Base-by-base conservation (phyloP, 2,888 invertebrate species). In the Hemaris fuciformis region DNA sequence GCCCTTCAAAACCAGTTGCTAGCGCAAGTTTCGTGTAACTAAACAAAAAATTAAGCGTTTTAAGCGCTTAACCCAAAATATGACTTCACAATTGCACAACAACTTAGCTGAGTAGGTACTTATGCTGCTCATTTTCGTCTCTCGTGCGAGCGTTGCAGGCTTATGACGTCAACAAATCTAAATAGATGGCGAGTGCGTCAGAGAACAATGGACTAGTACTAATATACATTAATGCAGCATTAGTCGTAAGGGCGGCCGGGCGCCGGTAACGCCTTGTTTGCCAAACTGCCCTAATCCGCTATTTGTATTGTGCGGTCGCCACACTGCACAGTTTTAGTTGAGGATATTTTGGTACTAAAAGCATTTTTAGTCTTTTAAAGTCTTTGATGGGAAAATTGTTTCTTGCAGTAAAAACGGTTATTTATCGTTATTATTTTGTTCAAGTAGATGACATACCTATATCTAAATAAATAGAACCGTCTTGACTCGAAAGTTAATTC, bases 221-320 rank as follows among this genome's bases (percentile, higher is more conserved):
- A 91, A 91, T 91, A 88, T 89, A 89, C 91, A 91, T 92, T 92
- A 91, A 91, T 91, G 86, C 84, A 79, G 88, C 89, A 88, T 91
- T 91, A 91, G 90, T 72, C 80, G 77, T 83, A 77, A 87, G 88
- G 87, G 87, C 81, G 80, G 66, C 79, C 84, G 79, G 88, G 85
- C 89, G 91, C 79, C 84, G 75, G 78, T 75, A 87, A 87, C 91
- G 91, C 91, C 91, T 92, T 92, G 91, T 91, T 92, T 92, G 91
- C 91, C 87, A 92, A 92, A 92, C 91, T 92, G 91, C 90, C 91
- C 91, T 92, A 91, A 92, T 91, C 91, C 89, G 80, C 90, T 88
- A 91, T 91, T 92, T 91, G 91, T 90, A 86, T 63, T 68, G 75
- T 82, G 75, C 77, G 80, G 71, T 67, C 41, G 31, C 83, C 77